Conservation (phyloP, 2,113 vertebrate species). For the Pomatorhinus ruficollis region DNA sequence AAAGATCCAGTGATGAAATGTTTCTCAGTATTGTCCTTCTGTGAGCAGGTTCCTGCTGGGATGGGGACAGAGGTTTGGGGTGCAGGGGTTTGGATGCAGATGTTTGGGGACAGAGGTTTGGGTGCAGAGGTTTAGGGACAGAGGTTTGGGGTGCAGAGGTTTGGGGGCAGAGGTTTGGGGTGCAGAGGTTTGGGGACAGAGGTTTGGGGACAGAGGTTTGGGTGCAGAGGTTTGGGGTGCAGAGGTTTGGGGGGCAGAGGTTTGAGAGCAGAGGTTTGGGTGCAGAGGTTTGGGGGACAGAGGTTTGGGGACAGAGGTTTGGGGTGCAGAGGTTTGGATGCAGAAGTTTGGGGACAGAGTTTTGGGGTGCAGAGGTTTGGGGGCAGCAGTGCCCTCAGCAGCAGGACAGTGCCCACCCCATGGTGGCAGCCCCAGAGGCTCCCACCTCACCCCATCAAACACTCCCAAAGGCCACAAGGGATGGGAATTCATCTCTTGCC, state of each 20-base stretch:
- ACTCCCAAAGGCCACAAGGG: background rate
- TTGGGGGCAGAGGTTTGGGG: fast-evolving
- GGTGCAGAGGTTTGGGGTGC: background rate
- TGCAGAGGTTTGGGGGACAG: no score
- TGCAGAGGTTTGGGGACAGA: no score
- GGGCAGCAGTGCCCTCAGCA: background rate
- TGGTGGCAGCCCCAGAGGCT: fast-evolving
- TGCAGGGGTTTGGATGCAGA: no score
- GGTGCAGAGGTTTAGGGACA: no score
- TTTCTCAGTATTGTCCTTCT: background rate
- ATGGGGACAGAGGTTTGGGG: fast-evolving
- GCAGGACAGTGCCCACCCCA: fast-evolving
- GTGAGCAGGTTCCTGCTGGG: background rate
- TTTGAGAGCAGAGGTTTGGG: no score
- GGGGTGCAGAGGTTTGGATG: no score
- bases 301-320: fast-evolving
- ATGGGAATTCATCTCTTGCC: background rate
- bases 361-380: no score
- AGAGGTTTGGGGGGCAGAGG: no score
- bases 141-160: no score
- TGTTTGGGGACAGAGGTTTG: no score
- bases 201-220: no score
- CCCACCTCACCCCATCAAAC: background rate
- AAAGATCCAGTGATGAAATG: background rate
- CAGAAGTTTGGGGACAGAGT: no score